Base-by-base conservation (phyloP, 2,888 invertebrate genomes). In the Ommatoiulus sabulosus region DNA sequence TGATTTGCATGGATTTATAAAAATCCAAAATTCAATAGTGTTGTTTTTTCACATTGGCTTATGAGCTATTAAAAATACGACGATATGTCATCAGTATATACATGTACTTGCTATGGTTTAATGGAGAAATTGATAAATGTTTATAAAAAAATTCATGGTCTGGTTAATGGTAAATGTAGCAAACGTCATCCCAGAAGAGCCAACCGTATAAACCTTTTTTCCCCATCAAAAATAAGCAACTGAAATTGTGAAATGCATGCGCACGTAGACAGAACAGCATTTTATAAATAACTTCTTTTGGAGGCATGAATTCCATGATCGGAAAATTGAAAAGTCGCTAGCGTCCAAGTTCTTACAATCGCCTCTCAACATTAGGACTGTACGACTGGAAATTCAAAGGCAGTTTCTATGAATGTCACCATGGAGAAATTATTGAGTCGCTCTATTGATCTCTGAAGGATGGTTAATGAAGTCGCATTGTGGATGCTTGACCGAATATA, bases 401-500 rank as follows among this genome's bases (percentile, higher is more conserved):
- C 57, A 57, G 57, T 57, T 57, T 57, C 4, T 1, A 52, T 15
- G 10, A 52, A 52, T 52, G 12, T n/a, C 17, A 57, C 17, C n/a
- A n/a, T n/a, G 57, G 5, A n/a, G 17, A n/a, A 57, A 57, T 57
- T 52, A 52, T 52, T 52, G 52, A 0, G 52, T 15, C 15, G 52
- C 12, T 52, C 52, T 52, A 15, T 52, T 52, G 52, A 52, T 52
- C 52, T 52, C 52, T 52, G 12, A 52, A 4, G 57, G n/a, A n/a
- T 17, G 57, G 17, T n/a, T 57, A 57, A 57, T 57, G 12, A 57
- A 57, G 57, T n/a, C 57, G 57, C 57, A 17, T 57, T 57, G n/a
- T 57, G n/a, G n/a, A 57, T 57, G 57, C 57, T 57, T 57, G 57
- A 17, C n/a, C 57, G 57, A 57, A n/a, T 57, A n/a, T 57, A n/a